Evolutionary conservation across 2,113 vertebrate species (phyloP), one percentile per base, ranked within the genome.

Genomic region (Pterocles orientalis): DNA sequence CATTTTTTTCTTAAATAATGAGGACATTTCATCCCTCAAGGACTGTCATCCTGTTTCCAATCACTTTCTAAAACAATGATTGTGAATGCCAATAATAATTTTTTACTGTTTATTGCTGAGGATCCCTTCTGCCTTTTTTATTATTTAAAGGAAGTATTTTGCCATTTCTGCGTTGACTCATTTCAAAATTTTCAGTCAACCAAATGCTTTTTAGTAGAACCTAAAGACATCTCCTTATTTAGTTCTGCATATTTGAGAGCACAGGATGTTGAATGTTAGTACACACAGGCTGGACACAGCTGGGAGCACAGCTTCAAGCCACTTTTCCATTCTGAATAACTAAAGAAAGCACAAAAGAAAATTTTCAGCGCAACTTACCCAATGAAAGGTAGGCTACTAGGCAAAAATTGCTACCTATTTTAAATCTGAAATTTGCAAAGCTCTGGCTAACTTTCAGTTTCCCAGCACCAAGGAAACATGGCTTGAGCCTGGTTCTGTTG

Each of bases 221-320:
- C 39, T 94, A 79, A 79, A 96, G 88, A 92, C 24, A 50, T 89
- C 54, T 86, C 92, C 95, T 82, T 93, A 94, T 94, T 94, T 96
- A 94, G 91, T 92, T 62, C 36, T 82, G 92, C 81, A 28, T 85
- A 39, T 82, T 51, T 89, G 86, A 72, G 58, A 60, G 47, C 58
- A 79, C 91, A 76, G 70, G 91, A 92, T 92, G 88, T 91, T 91
- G 84, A 69, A 87, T 94, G 70, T 94, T 95, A 94, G 83, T 72
- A 89, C 77, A 79, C 86, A 80, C 0, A 3, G 91, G 72, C 84
- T 96, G 93, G 91, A 94, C 78, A 58, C 94, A 95, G 96, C 94
- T 97, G 92, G 83, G 81, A 96, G 91, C 84, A 87, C 90, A 88
- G 86, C 92, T 92, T 89, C 91, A 15, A 91, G 91, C 81, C 51